Conservation (phyloP, 2,888 invertebrate species). For the Trichopria drosophilae region DNA sequence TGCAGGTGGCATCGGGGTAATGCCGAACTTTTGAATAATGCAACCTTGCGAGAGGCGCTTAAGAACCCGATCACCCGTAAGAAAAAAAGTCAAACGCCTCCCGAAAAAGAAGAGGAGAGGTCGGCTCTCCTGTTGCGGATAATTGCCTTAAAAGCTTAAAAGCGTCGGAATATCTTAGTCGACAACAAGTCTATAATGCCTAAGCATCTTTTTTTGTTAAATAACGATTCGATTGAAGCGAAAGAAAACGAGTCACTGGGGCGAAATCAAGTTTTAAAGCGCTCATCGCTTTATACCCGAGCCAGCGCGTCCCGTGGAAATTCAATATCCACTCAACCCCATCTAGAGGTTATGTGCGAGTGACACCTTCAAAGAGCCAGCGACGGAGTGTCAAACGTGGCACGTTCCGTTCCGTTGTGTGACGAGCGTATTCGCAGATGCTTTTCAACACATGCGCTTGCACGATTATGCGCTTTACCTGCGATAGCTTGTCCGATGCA, state of each 20-base stretch:
- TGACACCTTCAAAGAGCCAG: constrained; percentile 31
- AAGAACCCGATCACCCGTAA: constrained; percentile 47
- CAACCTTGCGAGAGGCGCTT: constrained; percentile 44
- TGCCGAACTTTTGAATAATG: constrained; percentile 51
- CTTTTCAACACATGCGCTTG: constrained; percentile 27
- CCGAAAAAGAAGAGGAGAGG: too few relatives aligned
- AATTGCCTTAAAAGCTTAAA: too few relatives aligned
- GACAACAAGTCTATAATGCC: too few relatives aligned
- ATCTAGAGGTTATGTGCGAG: constrained; percentile 32
- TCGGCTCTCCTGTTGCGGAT: too few relatives aligned
- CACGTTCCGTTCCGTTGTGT: constrained; percentile 23
- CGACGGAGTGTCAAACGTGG: constrained; percentile 29
- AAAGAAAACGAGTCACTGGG: too few relatives aligned
- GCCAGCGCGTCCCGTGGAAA: constrained; percentile 27
- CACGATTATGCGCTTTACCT: constrained; percentile 24
- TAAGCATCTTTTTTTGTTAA: too few relatives aligned
- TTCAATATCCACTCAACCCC: constrained; percentile 33
- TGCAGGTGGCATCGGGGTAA: constrained; percentile 30
- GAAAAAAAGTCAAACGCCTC: constrained; percentile 27
- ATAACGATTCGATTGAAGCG: too few relatives aligned
- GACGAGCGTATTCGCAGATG: constrained; percentile 27
- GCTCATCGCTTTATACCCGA: constrained; percentile 17
- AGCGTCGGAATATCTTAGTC: too few relatives aligned
- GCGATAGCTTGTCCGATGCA: too few relatives aligned
- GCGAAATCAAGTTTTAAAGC: too few relatives aligned